Evolutionary conservation across 1,140 invertebrate species (phyloP), one percentile per base, ranked within the genome.

Genomic region (Aphaenogaster rudis): DNA sequence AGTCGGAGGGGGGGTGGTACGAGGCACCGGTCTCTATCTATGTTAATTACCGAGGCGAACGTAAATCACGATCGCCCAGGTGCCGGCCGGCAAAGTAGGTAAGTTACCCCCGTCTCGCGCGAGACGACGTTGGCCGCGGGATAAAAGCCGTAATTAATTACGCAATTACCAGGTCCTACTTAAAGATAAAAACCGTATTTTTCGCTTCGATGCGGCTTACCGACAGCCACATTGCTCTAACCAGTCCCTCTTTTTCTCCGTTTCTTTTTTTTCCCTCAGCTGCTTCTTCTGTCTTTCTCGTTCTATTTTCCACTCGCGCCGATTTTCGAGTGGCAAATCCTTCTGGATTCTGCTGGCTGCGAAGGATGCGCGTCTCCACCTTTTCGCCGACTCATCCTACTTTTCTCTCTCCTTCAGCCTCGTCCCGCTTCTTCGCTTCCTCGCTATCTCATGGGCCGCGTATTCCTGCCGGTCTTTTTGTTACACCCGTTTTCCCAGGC

Each of bases 71-170:
- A 92, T 92, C 84, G 88, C 86, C 80, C 91, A 91, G 90, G 88
- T 92, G 88, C 88, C 84, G 84, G 39, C 82, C 87, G 87, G 85
- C 82, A 91, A 88, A 91, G 80, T 91, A 87, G 87, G 82, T 79
- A 88, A 81, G 84, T 87, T 84, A 67, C 72, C 39, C n/a, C 61
- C 28, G 74, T 81, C 77, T 91, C 79, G 66, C 76, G 85, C 76
- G 82, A 86, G 77, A 74, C 79, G 67, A 74, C 80, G 61, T 86
- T 76, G 72, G 39, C 57, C 86, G 76, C 87, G 77, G 89, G 91
- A 93, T 94, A 93, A 94, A 92, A 91, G 86, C 90, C 72, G 91
- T 93, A 94, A 94, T 94, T 95, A 94, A 94, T 95, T 94, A 94
- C 93, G 92, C 92, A 94, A 94, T 95, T 94, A 94, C 91, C 92